A percentile compares a stretch with the other conserved stretches of the same genome.
Evolutionary conservation across 1,140 invertebrate species (phyloP).

Genomic region (Carcinoscorpius rotundicauda): DNA sequence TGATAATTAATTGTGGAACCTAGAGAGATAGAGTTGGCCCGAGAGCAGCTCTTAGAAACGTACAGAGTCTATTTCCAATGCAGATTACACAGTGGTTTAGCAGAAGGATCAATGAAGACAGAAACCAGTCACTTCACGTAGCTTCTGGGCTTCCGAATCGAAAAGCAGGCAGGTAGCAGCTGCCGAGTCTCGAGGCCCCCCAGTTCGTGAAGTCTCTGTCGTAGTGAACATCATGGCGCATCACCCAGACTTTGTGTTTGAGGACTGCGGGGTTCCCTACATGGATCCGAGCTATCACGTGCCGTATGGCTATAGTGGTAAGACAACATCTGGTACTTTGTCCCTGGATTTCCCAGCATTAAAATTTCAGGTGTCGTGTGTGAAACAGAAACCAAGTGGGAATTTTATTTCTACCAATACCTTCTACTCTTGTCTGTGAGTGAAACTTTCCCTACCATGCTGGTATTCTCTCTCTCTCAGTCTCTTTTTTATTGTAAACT

Average conservation of each 20-base stretch:
- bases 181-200: neutral
- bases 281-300: conserved; percentile 18
- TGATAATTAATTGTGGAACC: conserved; percentile 1
- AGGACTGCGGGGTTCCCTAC: conserved; percentile 19
- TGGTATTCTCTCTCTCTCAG: too few relatives aligned
- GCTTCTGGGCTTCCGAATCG: neutral
- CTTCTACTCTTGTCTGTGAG: too few relatives aligned
- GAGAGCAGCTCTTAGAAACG: neutral
- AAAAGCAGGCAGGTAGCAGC: neutral
- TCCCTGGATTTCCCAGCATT: neutral
- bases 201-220: neutral
- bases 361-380: conserved; percentile 3
- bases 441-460: too few relatives aligned
- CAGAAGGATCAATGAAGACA: neutral
- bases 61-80: neutral
- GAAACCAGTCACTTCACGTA: neutral
- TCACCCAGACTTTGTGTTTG: conserved; percentile 18
- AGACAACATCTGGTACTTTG: neutral
- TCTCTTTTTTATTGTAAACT: too few relatives aligned
- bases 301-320: conserved; percentile 18
- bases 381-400: neutral
- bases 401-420: too few relatives aligned
- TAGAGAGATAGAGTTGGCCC: neutral
- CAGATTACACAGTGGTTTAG: conserved; percentile 3
- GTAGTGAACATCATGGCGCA: conserved; percentile 12